Percentiles rank a stretch among this genome's conserved stretches.
phyloP scores from a whole-genome alignment of 2,113 vertebrate genomes.

The Ammodytes dubius region DNA sequence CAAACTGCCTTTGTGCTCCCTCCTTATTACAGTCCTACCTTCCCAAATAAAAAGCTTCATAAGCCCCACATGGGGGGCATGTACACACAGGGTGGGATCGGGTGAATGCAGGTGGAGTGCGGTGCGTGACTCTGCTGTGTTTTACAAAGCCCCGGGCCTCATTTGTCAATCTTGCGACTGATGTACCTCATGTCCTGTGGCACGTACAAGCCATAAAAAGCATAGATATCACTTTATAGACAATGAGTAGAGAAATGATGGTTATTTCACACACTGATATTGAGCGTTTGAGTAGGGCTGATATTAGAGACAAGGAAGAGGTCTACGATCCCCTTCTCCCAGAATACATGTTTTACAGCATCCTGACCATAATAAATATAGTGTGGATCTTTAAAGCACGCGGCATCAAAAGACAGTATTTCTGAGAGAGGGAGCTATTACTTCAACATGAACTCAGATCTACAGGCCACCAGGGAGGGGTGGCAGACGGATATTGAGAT shows the following conservation, averaged over 20 bases:
- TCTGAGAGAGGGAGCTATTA: constrained; percentile 66
- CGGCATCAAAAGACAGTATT: constrained; percentile 69
- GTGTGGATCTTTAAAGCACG: constrained; percentile 46
- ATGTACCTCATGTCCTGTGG: constrained; percentile 49
- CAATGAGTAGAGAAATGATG: constrained; percentile 59
- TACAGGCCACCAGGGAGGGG: constrained; percentile 69
- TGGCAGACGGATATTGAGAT: constrained; percentile 70
- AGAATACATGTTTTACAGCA: constrained; percentile 56
- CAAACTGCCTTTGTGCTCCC: constrained; percentile 68
- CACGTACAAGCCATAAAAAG: constrained; percentile 47
- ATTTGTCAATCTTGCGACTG: constrained; percentile 58
- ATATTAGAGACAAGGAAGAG: constrained; percentile 32
- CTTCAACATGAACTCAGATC: constrained; percentile 71
- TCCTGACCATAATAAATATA: constrained; percentile 51
- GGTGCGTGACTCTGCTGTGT: constrained; percentile 9
- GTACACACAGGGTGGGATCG: constrained; percentile 25
- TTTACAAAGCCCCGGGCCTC: constrained; percentile 66
- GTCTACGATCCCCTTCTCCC: constrained; percentile 18
- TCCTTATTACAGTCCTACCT: constrained; percentile 68
- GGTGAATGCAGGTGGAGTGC: constrained; percentile 33
- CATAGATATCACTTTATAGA: constrained; percentile 53
- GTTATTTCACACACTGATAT: constrained; percentile 55
- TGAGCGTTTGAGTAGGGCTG: constrained; percentile 12
- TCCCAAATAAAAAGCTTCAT: constrained; percentile 75
- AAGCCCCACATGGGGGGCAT: constrained; percentile 25